Evolutionary conservation across 2,888 invertebrate genomes (phyloP), one percentile per base, ranked within the genome.

Genomic region (Luperina testacea): DNA sequence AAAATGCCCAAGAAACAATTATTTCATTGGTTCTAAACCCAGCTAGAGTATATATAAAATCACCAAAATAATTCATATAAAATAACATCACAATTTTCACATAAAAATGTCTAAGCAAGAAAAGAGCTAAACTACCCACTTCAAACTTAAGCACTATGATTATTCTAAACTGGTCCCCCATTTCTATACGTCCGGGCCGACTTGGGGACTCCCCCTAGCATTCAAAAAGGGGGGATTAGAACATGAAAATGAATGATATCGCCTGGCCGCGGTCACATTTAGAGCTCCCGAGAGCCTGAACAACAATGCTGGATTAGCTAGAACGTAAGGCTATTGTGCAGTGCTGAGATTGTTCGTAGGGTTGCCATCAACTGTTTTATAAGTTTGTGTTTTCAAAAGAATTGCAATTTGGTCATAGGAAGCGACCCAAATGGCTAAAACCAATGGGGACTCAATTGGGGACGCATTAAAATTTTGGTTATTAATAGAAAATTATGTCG

Each of bases 281-380:
- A 78, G 76, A 77, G 77, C 84, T 74, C 73, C 74, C 48, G 67
- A 77, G 78, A 74, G 71, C 64, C 76, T 75, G 77, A 57, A 75
- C 80, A 86, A 88, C 86, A 88, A 80, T 86, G 82, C 45, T 15
- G 84, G 86, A 84, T 88, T 87, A 88, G 84, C 76, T 84, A 69
- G 84, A 73, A 76, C 71, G 79, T 77, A 45, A 51, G 67, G 45
- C 76, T 70, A 81, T 80, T 84, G 84, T 84, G 80, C 67, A 76
- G 24, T 48, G 13, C 75, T 75, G 69, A 81, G 83, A 82, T 78
- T 84, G 75, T 72, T 74, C 42, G 2, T 59, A 86, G 88, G 88
- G 86, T 11, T 87, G 73, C 0, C 24, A 57, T 57, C 57, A 57
- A 57, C 8, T 57, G 53, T 9, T 24, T 17, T 1, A 45, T 45